Base-by-base conservation (phyloP, 1,140 invertebrate species). In the Conus ventricosus region DNA sequence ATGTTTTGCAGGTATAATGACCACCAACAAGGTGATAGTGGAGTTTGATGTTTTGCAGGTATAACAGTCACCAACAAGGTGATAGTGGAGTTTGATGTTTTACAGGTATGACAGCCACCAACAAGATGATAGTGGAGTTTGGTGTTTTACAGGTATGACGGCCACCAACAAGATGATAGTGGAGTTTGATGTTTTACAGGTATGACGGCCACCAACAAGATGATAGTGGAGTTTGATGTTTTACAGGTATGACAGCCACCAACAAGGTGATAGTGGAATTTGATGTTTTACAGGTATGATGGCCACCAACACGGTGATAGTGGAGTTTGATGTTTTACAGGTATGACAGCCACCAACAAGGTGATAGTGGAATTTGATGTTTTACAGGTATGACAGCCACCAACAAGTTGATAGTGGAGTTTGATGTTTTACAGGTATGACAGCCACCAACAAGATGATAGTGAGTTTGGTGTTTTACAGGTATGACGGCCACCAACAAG, bases 191-290 rank as follows among this genome's bases (percentile, higher is more conserved):
- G 39, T 39, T 39, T 1, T 39, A 39, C 39, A 39, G 39, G 39
- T 39, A 39, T 39, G 39, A 39, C 39, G 3, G 39, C 39, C 39
- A 88, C 86, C 23, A 91, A 93, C 84, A 93, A 85, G 57, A 17
- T 92, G 17, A 85, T 89, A 75, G 89, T 3, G 39, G 39, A 39
- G 39, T 39, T 39, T 39, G 39, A 91, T 85, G 53, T 93, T 39
- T 39, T 39, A 11, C 76, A 93, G 92, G 90, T 53, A 84, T 92
- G 27, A 78, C 89, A 27, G 71, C 57, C 53, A 88, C 86, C 23
- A 91, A 93, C 84, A 93, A 91, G 87, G 53, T 93, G 7, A 85
- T 93, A 53, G 87, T 93, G 57, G 89, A 91, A 23, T 93, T 93
- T 89, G 89, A 91, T 63, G 67, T 39, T 39, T 39, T 63, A 11